Percentiles rank a stretch among this genome's conserved stretches.
Conservation (phyloP, 2,113 vertebrate genomes). For the Protobothrops mucrosquamatus region DNA sequence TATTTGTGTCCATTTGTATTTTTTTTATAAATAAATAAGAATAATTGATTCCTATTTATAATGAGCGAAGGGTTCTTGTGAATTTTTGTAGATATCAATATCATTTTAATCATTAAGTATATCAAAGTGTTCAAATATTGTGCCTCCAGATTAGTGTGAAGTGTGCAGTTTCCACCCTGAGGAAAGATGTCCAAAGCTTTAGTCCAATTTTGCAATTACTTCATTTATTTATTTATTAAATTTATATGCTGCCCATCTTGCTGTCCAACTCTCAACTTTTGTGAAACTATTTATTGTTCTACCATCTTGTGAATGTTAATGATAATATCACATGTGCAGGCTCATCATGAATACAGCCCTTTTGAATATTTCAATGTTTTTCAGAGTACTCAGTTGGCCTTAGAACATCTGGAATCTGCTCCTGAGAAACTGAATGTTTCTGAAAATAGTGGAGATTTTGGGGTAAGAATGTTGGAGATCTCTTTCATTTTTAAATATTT, state of each 20-base stretch:
- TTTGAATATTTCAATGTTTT: slow-evolving; percentile 46
- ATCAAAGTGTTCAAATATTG: background rate
- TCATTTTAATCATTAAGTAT: background rate
- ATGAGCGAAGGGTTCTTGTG: no score
- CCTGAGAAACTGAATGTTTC: slow-evolving; percentile 85
- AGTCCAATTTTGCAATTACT: background rate
- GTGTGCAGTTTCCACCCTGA: background rate
- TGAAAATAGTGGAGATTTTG: slow-evolving; percentile 80
- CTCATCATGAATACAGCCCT: background rate
- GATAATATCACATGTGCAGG: background rate
- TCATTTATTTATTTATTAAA: background rate
- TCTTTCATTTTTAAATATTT: slow-evolving; percentile 40
- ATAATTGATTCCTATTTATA: background rate
- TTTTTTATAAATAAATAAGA: background rate
- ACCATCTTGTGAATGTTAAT: background rate
- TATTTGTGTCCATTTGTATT: background rate
- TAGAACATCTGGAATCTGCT: slow-evolving; percentile 88
- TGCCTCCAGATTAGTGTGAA: background rate
- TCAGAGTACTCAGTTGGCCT: slow-evolving; percentile 83
- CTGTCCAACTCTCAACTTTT: background rate
- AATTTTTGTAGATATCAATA: background rate
- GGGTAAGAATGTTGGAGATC: slow-evolving; percentile 73
- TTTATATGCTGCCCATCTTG: background rate
- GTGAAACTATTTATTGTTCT: background rate
- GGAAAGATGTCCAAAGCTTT: background rate